Percentiles rank a stretch among this genome's conserved stretches.
Conservation (phyloP, 2,113 vertebrate genomes). For the Ardeotis arabs region DNA sequence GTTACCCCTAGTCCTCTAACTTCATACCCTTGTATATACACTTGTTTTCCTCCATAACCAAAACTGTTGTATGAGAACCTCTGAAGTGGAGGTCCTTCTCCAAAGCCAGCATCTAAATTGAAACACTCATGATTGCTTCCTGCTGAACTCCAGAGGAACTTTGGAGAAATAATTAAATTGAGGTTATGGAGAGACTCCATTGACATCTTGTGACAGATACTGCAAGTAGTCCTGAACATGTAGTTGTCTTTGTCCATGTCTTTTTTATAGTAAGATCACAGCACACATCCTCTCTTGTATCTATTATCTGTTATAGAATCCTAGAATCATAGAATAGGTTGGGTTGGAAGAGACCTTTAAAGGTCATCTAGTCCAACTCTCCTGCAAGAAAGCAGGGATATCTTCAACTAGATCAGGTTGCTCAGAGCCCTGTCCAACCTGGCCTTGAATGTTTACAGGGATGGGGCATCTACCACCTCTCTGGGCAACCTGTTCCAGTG, state of each 20-base stretch:
- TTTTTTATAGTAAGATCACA: background rate
- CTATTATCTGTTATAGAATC: background rate
- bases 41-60: background rate
- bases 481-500: no score
- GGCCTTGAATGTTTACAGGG: no score
- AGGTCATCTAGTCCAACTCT: no score
- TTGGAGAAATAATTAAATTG: background rate
- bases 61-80: background rate
- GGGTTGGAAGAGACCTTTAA: no score
- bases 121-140: background rate
- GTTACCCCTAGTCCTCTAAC: background rate
- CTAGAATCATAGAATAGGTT: no score
- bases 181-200: background rate
- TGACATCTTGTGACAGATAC: background rate
- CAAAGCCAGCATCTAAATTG: background rate
- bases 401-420: no score
- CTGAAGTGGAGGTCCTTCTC: background rate
- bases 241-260: background rate
- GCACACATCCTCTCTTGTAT: background rate
- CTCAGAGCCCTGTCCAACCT: no score
- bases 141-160: background rate
- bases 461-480: no score
- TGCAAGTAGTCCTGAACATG: background rate
- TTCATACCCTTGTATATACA: fast-evolving
- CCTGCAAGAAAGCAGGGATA: no score